These are phyloP conservation scores for Halocynthia roretzi DNA, from an alignment of 23 tunicate species.

Conservation along the genomic window DNA sequence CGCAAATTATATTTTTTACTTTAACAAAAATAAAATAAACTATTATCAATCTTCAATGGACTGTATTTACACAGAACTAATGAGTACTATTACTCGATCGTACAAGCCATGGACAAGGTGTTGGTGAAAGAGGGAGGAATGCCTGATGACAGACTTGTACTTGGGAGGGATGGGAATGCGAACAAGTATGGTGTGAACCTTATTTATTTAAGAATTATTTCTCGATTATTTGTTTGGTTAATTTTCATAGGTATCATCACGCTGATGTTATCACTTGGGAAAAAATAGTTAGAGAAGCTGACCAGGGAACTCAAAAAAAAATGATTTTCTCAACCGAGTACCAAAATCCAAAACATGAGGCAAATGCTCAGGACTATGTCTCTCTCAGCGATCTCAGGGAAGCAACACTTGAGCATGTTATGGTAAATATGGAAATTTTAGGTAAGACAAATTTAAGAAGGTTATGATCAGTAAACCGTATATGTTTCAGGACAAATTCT, in stretches of 20 bases:
- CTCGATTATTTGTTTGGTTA: no score
- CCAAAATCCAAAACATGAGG: constrained; percentile 35
- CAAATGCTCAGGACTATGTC: constrained; percentile 37
- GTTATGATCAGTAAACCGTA: background rate
- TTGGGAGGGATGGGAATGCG: constrained; percentile 73
- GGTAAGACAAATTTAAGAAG: background rate
- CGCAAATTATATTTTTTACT: background rate
- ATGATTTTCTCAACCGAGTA: constrained; percentile 24
- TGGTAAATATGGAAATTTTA: constrained; percentile 23
- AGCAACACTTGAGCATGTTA: constrained; percentile 37
- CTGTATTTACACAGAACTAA: constrained; percentile 20
- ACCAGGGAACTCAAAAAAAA: background rate
- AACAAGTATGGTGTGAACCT: constrained; percentile 38
- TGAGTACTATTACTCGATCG: constrained; percentile 59
- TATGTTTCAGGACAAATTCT: constrained; percentile 33
- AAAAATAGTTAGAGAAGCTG: constrained; percentile 14
- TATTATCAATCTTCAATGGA: no score
- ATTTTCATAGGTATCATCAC: constrained; percentile 50
- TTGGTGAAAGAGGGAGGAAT: constrained; percentile 77
- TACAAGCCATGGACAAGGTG: constrained; percentile 70
- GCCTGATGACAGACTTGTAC: constrained; percentile 82
- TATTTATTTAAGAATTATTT: background rate
- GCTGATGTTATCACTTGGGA: constrained; percentile 82
- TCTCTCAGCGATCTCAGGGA: constrained; percentile 33
- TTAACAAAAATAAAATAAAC: no score